A percentile compares a stretch with the other conserved stretches of the same genome.
These are phyloP conservation scores for Hypothenemus hampei DNA, from an alignment of 1,140 invertebrate species.

Conservation along the genomic window DNA sequence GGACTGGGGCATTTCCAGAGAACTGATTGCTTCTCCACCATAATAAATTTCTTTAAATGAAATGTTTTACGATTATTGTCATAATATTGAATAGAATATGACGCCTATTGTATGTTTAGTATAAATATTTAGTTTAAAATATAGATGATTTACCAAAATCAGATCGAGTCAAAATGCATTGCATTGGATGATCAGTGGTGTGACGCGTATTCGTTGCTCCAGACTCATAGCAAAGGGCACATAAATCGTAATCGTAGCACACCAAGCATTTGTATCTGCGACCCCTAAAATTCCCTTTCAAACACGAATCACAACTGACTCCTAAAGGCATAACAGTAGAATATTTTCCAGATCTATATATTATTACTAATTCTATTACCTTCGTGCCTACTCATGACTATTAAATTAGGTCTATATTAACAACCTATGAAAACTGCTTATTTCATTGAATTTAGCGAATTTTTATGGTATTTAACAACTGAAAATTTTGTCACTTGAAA, in stretches of 20 bases:
- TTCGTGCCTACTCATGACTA: constrained; percentile 12
- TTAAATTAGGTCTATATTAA: too few relatives aligned
- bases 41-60: constrained; percentile 80
- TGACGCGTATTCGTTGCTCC: constrained; percentile 90
- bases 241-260: constrained; percentile 98
- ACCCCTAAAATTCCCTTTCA: constrained; percentile 96
- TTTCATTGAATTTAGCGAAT: too few relatives aligned
- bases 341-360: background rate
- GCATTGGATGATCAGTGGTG: constrained; percentile 94
- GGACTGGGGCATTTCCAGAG: constrained; percentile 86
- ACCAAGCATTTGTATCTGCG: constrained; percentile 97
- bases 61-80: too few relatives aligned
- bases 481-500: too few relatives aligned
- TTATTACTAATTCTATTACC: background rate
- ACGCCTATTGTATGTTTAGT: too few relatives aligned
- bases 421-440: too few relatives aligned
- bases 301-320: constrained; percentile 98
- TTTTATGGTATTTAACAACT: too few relatives aligned
- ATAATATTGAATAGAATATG: too few relatives aligned
- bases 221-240: constrained; percentile 92
- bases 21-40: constrained; percentile 83
- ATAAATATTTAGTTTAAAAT: too few relatives aligned
- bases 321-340: constrained; percentile 50
- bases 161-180: constrained; percentile 94
- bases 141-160: constrained; percentile 91